Evolutionary conservation across 2,888 invertebrate species (phyloP).

Genomic region (Beris morrisii): DNA sequence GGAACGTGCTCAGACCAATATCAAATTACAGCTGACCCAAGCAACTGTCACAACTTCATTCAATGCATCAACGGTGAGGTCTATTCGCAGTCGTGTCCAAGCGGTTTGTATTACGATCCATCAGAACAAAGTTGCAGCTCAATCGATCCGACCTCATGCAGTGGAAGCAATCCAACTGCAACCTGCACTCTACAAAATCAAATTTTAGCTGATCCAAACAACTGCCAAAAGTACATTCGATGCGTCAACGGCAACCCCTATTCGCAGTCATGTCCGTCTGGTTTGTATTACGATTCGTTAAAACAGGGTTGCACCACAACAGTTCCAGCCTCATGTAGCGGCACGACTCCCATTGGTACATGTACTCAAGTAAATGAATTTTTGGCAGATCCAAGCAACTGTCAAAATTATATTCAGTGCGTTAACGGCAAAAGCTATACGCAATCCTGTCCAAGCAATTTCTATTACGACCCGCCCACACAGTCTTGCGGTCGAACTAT

Average conservation of each 20-base stretch:
- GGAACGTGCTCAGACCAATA: not conserved
- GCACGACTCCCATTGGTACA: no score
- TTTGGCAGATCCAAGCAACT: no score
- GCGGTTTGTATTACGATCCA: not conserved
- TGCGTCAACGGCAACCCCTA: not conserved
- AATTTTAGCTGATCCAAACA: not conserved
- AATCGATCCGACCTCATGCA: not conserved
- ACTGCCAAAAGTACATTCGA: slow-evolving; percentile 3
- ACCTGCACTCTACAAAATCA: no score
- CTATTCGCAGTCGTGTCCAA: not conserved
- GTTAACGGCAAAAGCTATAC: no score
- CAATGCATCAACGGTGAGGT: not conserved
- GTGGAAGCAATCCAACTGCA: not conserved
- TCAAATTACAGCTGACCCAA: not conserved
- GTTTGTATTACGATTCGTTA: not conserved
- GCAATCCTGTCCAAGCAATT: no score
- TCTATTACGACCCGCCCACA: no score
- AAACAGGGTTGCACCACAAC: not conserved
- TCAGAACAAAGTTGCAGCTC: not conserved
- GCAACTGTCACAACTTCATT: not conserved
- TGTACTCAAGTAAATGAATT: no score
- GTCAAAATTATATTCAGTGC: no score
- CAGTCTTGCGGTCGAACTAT: no score
- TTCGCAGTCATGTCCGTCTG: not conserved
- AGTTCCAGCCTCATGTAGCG: not conserved